Evolutionary conservation across 1,140 invertebrate genomes (phyloP).

Genomic region (Cydia fagiglandana): DNA sequence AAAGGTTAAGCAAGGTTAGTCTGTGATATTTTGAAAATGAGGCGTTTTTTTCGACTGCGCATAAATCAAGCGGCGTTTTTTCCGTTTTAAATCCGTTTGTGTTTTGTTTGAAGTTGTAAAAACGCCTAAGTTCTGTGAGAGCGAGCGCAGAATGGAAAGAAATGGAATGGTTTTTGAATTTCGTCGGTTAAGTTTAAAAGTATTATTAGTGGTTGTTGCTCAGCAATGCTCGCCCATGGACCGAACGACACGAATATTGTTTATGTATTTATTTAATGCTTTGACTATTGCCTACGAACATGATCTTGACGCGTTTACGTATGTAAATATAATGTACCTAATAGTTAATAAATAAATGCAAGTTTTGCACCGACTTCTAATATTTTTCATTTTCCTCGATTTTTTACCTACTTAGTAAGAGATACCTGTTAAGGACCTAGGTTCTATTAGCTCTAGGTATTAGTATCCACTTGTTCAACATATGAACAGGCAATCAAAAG

Average conservation of each 20-base stretch:
- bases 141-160: conserved; percentile 17
- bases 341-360: conserved; percentile 70
- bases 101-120: neutral
- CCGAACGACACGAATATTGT: conserved; percentile 49
- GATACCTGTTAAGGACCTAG: too few species aligned
- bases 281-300: conserved; percentile 76
- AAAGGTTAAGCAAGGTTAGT: conserved; percentile 22
- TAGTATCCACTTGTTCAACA: too few species aligned
- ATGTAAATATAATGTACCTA: conserved; percentile 70
- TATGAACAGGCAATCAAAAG: too few species aligned
- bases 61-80: neutral
- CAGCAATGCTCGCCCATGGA: conserved; percentile 56
- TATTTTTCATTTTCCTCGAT: conserved; percentile 32
- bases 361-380: conserved; percentile 54
- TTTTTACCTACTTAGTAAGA: too few species aligned
- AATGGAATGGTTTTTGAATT: neutral
- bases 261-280: conserved; percentile 74
- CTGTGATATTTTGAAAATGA: conserved; percentile 12
- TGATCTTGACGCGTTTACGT: conserved; percentile 74
- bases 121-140: conserved; percentile 14
- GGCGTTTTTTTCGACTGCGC: neutral
- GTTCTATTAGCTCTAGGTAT: too few species aligned
- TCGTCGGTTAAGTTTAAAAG: conserved; percentile 22
- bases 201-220: conserved; percentile 39
- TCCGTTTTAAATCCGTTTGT: neutral